phyloP scores from a whole-genome alignment of 2,797 vertebrate species.

The Galago senegalensis region DNA sequence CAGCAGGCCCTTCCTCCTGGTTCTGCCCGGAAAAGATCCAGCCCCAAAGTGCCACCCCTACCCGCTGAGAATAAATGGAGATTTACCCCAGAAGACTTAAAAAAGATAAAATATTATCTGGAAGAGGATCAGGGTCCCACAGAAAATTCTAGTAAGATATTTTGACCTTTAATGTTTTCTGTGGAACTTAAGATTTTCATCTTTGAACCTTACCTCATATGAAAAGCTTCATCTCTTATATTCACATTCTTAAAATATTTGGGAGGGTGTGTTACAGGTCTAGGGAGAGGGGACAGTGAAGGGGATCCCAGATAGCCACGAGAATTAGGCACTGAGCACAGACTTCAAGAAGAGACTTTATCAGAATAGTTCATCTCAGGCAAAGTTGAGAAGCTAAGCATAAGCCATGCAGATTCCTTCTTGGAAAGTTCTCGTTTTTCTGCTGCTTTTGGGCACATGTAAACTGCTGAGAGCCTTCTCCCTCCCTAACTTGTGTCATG shows the following conservation, averaged over 20 bases:
- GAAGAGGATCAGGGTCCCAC: conserved; percentile 91
- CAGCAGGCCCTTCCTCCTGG: conserved; percentile 81
- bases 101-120: conserved; percentile 93
- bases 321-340: neutral
- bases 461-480: neutral
- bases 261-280: neutral
- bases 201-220: neutral
- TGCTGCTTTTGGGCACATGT: neutral
- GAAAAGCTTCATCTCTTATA: conserved; percentile 37
- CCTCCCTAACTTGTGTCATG: neutral
- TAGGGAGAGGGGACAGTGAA: neutral
- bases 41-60: conserved; percentile 1
- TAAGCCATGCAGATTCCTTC: neutral
- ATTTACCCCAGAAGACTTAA: conserved; percentile 93
- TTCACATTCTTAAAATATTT: conserved; percentile 20
- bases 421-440: neutral
- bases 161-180: conserved; percentile 48
- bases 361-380: neutral
- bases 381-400: neutral
- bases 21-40: conserved; percentile 83
- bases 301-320: neutral
- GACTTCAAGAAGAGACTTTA: neutral
- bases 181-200: neutral
- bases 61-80: conserved; percentile 93
- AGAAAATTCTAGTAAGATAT: conserved; percentile 92